A percentile compares a stretch with the other conserved stretches of the same genome.
These are phyloP conservation scores for Hucho hucho DNA, from an alignment of 2,113 vertebrate genomes.

Conservation along the genomic window DNA sequence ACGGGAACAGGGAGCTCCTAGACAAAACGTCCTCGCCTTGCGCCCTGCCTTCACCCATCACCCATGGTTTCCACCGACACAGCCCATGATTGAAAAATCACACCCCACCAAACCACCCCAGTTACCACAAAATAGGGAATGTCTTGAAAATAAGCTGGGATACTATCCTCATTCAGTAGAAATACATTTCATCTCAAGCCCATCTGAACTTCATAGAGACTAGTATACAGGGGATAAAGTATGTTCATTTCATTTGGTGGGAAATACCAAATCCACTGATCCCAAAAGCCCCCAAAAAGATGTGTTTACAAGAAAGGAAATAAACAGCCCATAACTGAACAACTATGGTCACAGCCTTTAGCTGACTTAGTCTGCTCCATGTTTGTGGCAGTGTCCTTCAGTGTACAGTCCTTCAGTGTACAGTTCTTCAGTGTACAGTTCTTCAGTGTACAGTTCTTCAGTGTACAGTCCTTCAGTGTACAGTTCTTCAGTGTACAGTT, in stretches of 20 bases:
- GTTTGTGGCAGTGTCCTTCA: slow-evolving; percentile 1
- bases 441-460: no score
- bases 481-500: no score
- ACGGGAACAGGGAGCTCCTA: slow-evolving; percentile 26
- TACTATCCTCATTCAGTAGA: slow-evolving; percentile 4
- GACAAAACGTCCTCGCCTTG: slow-evolving; percentile 30
- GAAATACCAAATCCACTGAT: slow-evolving; percentile 34
- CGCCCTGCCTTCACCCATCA: slow-evolving; percentile 8
- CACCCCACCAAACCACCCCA: neutral
- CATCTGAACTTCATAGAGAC: slow-evolving; percentile 7
- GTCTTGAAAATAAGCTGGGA: slow-evolving; percentile 7
- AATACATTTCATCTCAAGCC: neutral
- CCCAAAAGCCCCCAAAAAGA: slow-evolving; percentile 6
- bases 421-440: no score
- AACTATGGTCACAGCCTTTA: slow-evolving; percentile 37
- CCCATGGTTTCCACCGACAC: neutral
- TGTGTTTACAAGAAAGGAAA: slow-evolving; percentile 50
- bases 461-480: no score
- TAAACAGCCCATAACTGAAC: slow-evolving; percentile 47
- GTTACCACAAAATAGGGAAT: neutral
- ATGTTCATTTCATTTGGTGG: slow-evolving; percentile 21
- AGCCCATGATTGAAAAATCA: slow-evolving; percentile 7
- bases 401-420: no score
- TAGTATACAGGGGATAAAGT: slow-evolving; percentile 7
- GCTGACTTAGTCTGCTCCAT: slow-evolving; percentile 26